Evolutionary conservation across 2,797 vertebrate species (phyloP).

Genomic region (Otolemur crassicaudatus): DNA sequence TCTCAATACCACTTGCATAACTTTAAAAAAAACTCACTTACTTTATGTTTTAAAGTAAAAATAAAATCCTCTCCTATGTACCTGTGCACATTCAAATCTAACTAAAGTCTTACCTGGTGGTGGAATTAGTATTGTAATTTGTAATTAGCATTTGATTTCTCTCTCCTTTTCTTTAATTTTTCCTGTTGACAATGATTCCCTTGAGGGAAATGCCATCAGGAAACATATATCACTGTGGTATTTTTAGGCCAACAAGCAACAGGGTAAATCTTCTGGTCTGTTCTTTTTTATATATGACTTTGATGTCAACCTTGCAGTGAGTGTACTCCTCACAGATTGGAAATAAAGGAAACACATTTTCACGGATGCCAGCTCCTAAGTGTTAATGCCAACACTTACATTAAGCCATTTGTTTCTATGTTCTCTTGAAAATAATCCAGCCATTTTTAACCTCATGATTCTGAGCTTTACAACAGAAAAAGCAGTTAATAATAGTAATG

Average conservation of each 20-base stretch:
- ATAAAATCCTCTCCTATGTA: not conserved
- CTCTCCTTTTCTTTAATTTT: not conserved
- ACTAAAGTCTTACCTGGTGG: not conserved
- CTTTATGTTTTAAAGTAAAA: not conserved
- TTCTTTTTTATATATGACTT: not conserved
- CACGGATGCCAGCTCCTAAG: fast-evolving
- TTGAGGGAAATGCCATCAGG: not conserved
- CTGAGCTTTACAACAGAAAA: not conserved
- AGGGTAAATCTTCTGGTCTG: fast-evolving
- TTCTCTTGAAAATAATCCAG: not conserved
- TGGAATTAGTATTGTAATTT: not conserved
- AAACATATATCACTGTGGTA: not conserved
- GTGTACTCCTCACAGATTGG: fast-evolving
- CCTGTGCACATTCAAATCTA: not conserved
- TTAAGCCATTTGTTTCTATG: no score
- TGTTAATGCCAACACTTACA: fast-evolving
- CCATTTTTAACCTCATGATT: not conserved
- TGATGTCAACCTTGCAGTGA: fast-evolving
- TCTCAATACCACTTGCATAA: fast-evolving
- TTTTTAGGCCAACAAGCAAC: no score
- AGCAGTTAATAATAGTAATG: not conserved
- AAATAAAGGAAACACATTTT: not conserved
- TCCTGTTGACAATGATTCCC: not conserved
- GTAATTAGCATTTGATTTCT: not conserved
- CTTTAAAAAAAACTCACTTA: not conserved